phyloP scores from a whole-genome alignment of 2,888 invertebrate species.

The Liopterus haemorrhoidalis region DNA sequence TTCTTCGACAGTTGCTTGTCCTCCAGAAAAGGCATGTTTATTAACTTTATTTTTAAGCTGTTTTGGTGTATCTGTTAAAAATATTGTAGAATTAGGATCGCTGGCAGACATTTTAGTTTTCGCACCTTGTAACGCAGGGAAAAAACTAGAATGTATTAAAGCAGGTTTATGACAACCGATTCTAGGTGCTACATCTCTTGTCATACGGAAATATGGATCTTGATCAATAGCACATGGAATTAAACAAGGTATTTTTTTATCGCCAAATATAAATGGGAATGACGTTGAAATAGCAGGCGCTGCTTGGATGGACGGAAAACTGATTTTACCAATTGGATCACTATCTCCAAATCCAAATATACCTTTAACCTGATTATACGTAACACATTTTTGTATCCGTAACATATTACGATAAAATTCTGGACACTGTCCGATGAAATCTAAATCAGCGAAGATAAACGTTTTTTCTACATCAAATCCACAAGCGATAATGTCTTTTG shows the following conservation, averaged over 20 bases:
- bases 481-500: constrained; percentile 95
- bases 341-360: constrained; percentile 98
- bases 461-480: constrained; percentile 93
- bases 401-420: constrained; percentile 92
- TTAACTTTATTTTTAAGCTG: constrained; percentile 95
- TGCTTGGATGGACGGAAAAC: constrained; percentile 94
- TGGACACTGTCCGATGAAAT: constrained; percentile 85
- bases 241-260: constrained; percentile 70
- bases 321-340: constrained; percentile 93
- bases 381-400: constrained; percentile 88
- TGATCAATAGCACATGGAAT: constrained; percentile 99
- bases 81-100: constrained; percentile 88
- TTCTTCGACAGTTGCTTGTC: constrained; percentile 87
- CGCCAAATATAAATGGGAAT: constrained; percentile 85
- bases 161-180: constrained; percentile 85
- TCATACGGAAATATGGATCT: constrained; percentile 99
- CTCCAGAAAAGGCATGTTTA: constrained; percentile 98
- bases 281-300: constrained; percentile 87
- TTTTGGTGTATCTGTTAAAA: constrained; percentile 89
- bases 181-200: constrained; percentile 93
- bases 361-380: constrained; percentile 95
- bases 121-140: constrained; percentile 88
- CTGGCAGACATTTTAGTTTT: constrained; percentile 98
- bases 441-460: constrained; percentile 92
- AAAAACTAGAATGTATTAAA: constrained; percentile 56